Evolutionary conservation across 2,113 vertebrate species (phyloP), one percentile per base, ranked within the genome.

Genomic region (Mirza zaza): DNA sequence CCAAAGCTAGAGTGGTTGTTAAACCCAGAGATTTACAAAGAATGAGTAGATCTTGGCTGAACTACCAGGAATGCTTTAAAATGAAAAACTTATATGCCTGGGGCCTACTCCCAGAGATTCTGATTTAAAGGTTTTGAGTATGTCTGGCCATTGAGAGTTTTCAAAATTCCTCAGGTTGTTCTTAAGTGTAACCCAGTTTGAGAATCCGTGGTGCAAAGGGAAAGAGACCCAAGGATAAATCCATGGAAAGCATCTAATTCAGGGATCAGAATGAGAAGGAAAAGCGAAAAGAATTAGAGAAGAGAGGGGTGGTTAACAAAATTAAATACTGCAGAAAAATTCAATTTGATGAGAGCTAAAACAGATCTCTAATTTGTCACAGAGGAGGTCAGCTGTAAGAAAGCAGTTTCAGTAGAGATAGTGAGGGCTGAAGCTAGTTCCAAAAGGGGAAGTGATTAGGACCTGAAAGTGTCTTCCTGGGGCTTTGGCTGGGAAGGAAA

Each of bases 281-380:
- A 95, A 86, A 95, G 27, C 2, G 73, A 96, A 55, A 84, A 79
- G 71, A 50, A 86, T 9, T 23, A 85, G 57, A 90, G 50, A 80
- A 63, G 34, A 39, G 13, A 42, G 34, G 14, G 21, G 23, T 57
- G 9, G 39, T 59, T 80, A 95, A 75, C 45, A 94, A 80, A 9
- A 93, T 67, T 39, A 90, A 86, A 91, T 45, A 50, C 65, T 77
- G 68, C 13, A 81, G 36, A 52, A 90, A 90, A 76, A 87, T 48
- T 73, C 67, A 85, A 25, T 25, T n/a, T 83, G 34, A 36, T 1
- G 36, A 77, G 21, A 86, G 34, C 11, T 92, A 77, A 82, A 93
- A 52, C 20, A 36, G 12, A 34, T 93, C 63, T 90, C 68, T 45
- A 45, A 90, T 82, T 65, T 75, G 77, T 93, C 61, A 95, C 21